These are phyloP conservation scores for Pollachius pollachius DNA, from an alignment of 2,113 vertebrate genomes.

Conservation along the genomic window DNA sequence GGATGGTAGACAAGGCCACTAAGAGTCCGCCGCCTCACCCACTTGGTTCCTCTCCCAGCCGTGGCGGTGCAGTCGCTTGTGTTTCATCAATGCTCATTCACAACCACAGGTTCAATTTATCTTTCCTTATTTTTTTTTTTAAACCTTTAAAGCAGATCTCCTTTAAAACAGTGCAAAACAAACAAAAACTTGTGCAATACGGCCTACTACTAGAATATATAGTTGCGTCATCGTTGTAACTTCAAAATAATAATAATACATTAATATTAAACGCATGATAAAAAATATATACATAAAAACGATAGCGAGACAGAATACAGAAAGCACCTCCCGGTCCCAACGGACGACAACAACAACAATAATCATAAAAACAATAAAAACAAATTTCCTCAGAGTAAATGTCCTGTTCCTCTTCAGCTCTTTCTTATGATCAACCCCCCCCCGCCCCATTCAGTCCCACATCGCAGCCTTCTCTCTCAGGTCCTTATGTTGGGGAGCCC, in stretches of 20 bases:
- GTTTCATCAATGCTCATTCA: slow-evolving; percentile 16
- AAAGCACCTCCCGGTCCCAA: slow-evolving; percentile 40
- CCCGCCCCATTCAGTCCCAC: neutral
- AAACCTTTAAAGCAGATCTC: slow-evolving; percentile 50
- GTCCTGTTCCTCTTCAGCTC: slow-evolving; percentile 24
- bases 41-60: slow-evolving; percentile 21
- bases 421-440: slow-evolving; percentile 6
- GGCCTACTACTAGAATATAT: slow-evolving; percentile 57
- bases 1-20: slow-evolving; percentile 67
- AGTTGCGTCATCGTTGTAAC: slow-evolving; percentile 27
- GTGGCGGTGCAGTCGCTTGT: neutral
- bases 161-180: slow-evolving; percentile 76
- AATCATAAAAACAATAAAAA: neutral
- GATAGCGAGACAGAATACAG: slow-evolving; percentile 42
- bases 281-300: slow-evolving; percentile 53
- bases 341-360: slow-evolving; percentile 26
- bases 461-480: too few relatives aligned
- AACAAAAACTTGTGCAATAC: slow-evolving; percentile 71
- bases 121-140: slow-evolving; percentile 3
- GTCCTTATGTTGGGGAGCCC: too few relatives aligned
- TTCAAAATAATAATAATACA: slow-evolving; percentile 48
- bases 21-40: slow-evolving; percentile 34
- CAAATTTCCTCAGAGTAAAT: slow-evolving; percentile 38
- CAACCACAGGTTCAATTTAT: slow-evolving; percentile 37
- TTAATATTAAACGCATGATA: slow-evolving; percentile 52